Percentiles rank a stretch among this genome's conserved stretches.
Conservation (phyloP, 2,113 vertebrate genomes). For the Vicugna pacos region DNA sequence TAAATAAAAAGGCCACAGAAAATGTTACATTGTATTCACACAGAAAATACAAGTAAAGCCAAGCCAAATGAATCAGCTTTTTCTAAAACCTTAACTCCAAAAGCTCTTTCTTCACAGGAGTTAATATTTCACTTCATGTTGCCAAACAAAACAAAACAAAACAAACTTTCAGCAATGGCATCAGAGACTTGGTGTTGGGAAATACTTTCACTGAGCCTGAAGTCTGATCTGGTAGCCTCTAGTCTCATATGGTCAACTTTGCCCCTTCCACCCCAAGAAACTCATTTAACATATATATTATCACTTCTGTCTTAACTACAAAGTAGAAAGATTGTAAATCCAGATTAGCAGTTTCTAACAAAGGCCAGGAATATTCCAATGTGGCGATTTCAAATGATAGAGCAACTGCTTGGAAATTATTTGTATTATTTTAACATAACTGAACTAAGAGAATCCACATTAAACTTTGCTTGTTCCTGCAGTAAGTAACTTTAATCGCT, state of each 20-base stretch:
- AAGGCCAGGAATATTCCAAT: background rate
- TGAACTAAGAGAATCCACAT: background rate
- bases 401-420: conserved; percentile 44
- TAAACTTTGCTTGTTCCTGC: conserved; percentile 18
- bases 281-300: background rate
- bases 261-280: background rate
- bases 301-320: background rate
- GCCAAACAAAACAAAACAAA: conserved; percentile 55
- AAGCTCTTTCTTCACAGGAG: background rate
- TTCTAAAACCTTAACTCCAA: conserved; percentile 33
- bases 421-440: conserved; percentile 35
- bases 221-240: conserved; percentile 52
- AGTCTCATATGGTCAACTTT: conserved; percentile 11
- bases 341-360: conserved; percentile 13
- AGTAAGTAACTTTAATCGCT: background rate
- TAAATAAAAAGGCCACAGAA: conserved; percentile 46
- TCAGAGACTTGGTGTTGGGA: conserved; percentile 36
- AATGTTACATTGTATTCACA: conserved; percentile 25
- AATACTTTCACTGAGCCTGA: conserved; percentile 44
- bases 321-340: background rate
- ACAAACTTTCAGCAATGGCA: conserved; percentile 6
- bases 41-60: conserved; percentile 51
- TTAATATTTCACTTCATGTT: conserved; percentile 49
- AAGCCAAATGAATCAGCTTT: conserved; percentile 62
- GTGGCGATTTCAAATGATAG: background rate